A percentile compares a stretch with the other conserved stretches of the same genome.
phyloP scores from a whole-genome alignment of 1,140 invertebrate genomes.

The Ceratosolen fusciceps region DNA sequence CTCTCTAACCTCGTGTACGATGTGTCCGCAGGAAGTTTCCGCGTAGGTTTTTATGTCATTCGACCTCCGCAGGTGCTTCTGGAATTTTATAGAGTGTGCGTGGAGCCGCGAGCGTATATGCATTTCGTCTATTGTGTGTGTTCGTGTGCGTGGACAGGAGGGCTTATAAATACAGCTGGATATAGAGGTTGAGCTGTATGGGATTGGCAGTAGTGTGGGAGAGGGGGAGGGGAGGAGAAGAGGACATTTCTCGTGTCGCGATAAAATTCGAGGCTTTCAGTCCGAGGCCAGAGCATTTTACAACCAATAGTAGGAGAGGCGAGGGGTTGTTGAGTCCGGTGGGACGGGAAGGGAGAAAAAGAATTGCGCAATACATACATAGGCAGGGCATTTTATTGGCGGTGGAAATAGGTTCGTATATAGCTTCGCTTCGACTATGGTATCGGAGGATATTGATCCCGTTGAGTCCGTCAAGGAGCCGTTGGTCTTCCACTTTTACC shows the following conservation, averaged over 20 bases:
- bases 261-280: constrained; percentile 70
- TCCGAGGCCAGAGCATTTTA: constrained; percentile 64
- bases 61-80: not conserved
- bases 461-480: constrained; percentile 69
- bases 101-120: not conserved
- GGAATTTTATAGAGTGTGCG: not conserved
- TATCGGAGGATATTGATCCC: constrained; percentile 72
- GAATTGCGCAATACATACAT: constrained; percentile 67
- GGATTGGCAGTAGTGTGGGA: not conserved
- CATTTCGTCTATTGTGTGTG: no score
- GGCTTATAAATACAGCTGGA: not conserved
- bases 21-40: not conserved
- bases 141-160: not conserved
- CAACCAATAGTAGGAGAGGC: constrained; percentile 64
- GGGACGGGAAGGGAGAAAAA: constrained; percentile 52
- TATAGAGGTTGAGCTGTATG: not conserved
- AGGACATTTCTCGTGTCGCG: constrained; percentile 63
- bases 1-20: not conserved
- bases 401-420: constrained; percentile 69
- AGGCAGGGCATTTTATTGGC: constrained; percentile 71
- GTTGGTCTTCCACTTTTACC: constrained; percentile 64
- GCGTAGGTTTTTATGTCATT: not conserved
- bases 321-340: constrained; percentile 23
- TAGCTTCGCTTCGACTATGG: constrained; percentile 67
- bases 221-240: not conserved